Evolutionary conservation across 2,888 invertebrate species (phyloP), one percentile per base, ranked within the genome.

Genomic region (Oscheius sp.): DNA sequence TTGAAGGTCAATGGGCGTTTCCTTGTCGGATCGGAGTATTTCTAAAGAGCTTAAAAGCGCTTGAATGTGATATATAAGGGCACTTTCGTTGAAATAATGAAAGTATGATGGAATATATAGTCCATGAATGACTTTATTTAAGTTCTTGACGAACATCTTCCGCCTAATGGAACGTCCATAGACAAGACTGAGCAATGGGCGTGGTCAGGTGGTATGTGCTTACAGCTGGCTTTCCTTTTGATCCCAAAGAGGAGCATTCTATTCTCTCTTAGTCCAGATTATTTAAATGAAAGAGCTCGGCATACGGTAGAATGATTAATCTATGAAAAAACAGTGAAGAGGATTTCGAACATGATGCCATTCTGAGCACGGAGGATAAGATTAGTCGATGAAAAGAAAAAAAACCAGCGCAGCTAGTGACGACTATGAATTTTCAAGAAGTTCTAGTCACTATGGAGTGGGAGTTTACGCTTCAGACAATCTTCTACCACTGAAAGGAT

Each of bases 251-350:
- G 22, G 24, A 24, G 59, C 59, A 59, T 38, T 44, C 59, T 26
- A 59, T 59, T 59, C 44, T 41, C 59, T 20, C 22, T 59, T 44
- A 59, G 41, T 30, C 41, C 26, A 59, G 44, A 59, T 44, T 59
- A 59, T 41, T 26, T 30, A 57, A 41, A 57, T 57, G 57, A 44
- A 59, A 20, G 47, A 47, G n/a, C n/a, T n/a, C 47, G 47, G 17
- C 47, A 47, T 47, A 47, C 47, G 14, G 14, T 47, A 47, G 47
- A 14, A 36, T 36, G 8, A 20, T 24, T 47, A 47, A 47, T 47
- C 20, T 4, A 22, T 20, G 22, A 47, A 47, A 47, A 47, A 47
- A 6, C 22, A 47, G 24, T 14, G 36, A n/a, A 36, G 36, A 36
- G 36, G 36, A 36, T 36, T 36, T 36, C 36, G 36, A 36, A 36